Percentiles rank a stretch among this genome's conserved stretches.
These are phyloP conservation scores for Vireo griseus DNA, from an alignment of 2,797 vertebrate species.

Conservation along the genomic window DNA sequence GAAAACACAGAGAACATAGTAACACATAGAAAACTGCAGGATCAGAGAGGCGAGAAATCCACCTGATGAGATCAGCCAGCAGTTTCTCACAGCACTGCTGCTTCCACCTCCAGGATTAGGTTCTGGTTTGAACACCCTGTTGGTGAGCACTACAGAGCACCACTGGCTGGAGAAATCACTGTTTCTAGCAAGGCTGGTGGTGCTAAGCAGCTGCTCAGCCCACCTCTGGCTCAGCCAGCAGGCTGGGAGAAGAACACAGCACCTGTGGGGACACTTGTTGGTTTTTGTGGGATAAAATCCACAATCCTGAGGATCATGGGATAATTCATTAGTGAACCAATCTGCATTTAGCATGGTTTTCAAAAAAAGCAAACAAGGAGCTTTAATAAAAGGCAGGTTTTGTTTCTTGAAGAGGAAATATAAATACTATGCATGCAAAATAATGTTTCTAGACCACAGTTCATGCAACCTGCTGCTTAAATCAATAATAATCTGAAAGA, in stretches of 20 bases:
- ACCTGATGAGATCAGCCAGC: background rate
- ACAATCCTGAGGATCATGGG: background rate
- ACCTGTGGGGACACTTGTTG: accelerated
- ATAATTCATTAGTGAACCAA: background rate
- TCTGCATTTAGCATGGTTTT: background rate
- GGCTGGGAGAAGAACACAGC: background rate
- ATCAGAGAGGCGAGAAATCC: background rate
- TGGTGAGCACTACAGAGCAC: background rate
- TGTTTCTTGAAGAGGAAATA: background rate
- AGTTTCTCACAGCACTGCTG: background rate
- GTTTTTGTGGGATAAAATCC: background rate
- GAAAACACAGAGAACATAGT: no score
- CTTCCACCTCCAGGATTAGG: background rate
- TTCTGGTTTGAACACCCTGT: background rate
- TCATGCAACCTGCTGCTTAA: background rate
- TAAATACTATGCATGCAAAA: background rate
- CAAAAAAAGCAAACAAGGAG: background rate
- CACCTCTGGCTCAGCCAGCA: background rate
- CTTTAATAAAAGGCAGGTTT: background rate
- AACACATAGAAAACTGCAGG: background rate
- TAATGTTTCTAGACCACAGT: background rate
- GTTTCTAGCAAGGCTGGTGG: background rate
- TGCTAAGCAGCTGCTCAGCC: background rate
- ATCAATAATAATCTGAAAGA: background rate
- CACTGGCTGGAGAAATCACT: background rate